Base-by-base conservation (phyloP, 2,888 invertebrate genomes). In the Agrochola circellaris region DNA sequence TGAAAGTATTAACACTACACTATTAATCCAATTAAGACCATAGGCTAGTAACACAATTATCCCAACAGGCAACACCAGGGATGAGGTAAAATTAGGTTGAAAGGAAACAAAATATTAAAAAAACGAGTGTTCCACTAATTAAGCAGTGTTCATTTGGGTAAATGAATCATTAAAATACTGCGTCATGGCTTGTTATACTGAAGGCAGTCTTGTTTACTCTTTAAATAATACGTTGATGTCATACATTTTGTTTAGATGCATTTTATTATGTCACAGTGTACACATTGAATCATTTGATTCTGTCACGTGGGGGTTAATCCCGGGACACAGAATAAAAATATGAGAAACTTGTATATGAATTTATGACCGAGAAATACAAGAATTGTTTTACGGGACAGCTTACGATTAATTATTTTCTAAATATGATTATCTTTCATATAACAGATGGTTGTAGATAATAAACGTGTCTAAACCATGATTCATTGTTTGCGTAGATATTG, bases 61-160 rank as follows among this genome's bases (percentile, higher is more conserved):
- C 23, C 65, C 26, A 70, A 74, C 69, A n/a, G 75, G 61, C 84
- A 77, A 82, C 83, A 81, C 76, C 75, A 84, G 66, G 73, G 72
- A 75, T 61, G 34, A 69, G 76, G 77, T 72, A 75, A 71, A 84
- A 87, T 72, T 77, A 75, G 88, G 81, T 86, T 73, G 65, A 79
- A 78, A 86, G 86, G 88, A 89, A 87, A 83, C 64, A 48, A 61
- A 65, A 70, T 66, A 77, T 78, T 5, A 1, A 51, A 51, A 51
- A 60, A 89, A 82, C 65, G 81, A 76, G 73, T 77, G 68, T 76
- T 34, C 56, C 66, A 78, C 77, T 83, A 87, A 89, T 87, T 87
- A 82, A 82, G 68, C 77, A 80, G 68, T 74, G 69, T 76, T 62
- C 76, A 81, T 69, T 79, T 68, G 73, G 20, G 66, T 86, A 83